Conservation (phyloP, 2,888 invertebrate species). For the Disparrhopalites patrizii region DNA sequence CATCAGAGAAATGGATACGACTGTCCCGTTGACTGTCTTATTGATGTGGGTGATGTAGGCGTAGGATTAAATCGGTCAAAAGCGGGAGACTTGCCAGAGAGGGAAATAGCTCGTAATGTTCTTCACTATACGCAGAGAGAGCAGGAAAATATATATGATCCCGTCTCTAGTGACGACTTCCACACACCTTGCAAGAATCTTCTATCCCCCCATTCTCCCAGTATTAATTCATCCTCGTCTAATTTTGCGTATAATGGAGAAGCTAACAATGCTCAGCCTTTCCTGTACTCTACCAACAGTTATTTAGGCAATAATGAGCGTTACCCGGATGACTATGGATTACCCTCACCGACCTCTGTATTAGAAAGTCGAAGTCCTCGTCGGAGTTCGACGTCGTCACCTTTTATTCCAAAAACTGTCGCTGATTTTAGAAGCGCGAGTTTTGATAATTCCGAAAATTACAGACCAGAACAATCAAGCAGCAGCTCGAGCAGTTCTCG, state of each 20-base stretch:
- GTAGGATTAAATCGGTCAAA: not conserved
- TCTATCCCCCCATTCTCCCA: constrained; percentile 14
- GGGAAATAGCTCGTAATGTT: constrained; percentile 23
- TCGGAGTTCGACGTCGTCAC: constrained; percentile 14
- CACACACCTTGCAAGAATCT: not conserved
- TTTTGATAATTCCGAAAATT: not conserved
- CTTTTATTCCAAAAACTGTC: constrained; percentile 22
- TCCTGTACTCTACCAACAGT: not conserved
- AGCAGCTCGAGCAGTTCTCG: constrained; percentile 21
- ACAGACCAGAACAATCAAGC: constrained; percentile 12
- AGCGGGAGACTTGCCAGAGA: constrained; percentile 20
- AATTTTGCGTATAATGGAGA: constrained; percentile 11
- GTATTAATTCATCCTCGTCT: constrained; percentile 21
- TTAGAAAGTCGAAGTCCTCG: not conserved
- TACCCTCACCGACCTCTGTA: not conserved
- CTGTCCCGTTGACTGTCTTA: constrained; percentile 2
- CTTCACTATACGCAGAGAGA: constrained; percentile 15
- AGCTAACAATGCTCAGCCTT: not conserved
- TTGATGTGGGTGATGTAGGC: constrained; percentile 2
- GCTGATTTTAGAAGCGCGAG: not conserved
- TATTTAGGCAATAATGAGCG: not conserved
- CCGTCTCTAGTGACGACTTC: constrained; percentile 14
- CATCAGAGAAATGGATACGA: constrained; percentile 18
- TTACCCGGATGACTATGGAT: constrained; percentile 4
- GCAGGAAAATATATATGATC: constrained; percentile 24